A percentile compares a stretch with the other conserved stretches of the same genome.
These are phyloP conservation scores for Abramis brama DNA, from an alignment of 2,113 vertebrate genomes.

Conservation along the genomic window DNA sequence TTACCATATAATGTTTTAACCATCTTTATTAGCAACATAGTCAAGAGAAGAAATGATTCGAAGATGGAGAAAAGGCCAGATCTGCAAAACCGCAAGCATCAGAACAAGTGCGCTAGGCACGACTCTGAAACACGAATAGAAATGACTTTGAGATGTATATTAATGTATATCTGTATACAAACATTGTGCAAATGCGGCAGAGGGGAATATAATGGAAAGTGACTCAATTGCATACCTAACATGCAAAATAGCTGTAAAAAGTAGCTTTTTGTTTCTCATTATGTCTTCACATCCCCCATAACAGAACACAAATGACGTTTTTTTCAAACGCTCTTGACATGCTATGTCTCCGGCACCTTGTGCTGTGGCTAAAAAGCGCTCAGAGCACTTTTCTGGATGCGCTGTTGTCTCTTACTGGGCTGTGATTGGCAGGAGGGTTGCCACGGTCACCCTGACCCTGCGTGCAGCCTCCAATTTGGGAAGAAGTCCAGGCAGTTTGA, in stretches of 20 bases:
- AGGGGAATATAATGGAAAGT: background rate
- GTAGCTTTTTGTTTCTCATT: conserved; percentile 15
- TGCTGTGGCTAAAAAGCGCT: conserved; percentile 6
- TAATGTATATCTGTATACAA: background rate
- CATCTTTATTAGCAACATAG: background rate
- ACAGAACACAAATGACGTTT: background rate
- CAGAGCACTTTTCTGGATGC: conserved; percentile 8
- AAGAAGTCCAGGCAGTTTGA: conserved; percentile 34
- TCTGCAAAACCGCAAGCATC: background rate
- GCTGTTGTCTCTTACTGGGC: conserved; percentile 34
- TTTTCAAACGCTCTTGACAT: conserved; percentile 7
- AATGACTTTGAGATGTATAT: background rate
- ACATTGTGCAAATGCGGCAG: background rate
- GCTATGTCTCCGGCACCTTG: conserved; percentile 33
- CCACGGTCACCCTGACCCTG: conserved; percentile 59
- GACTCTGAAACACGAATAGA: background rate
- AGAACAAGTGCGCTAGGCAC: background rate
- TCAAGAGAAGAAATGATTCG: background rate
- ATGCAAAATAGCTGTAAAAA: background rate
- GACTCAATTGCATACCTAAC: background rate
- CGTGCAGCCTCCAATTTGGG: conserved; percentile 57
- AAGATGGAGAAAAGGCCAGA: background rate
- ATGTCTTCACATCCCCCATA: background rate
- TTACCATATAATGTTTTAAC: background rate
- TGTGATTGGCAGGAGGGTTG: conserved; percentile 55